phyloP scores from a whole-genome alignment of 2,113 vertebrate genomes.

The Drymodes brunneopygia region DNA sequence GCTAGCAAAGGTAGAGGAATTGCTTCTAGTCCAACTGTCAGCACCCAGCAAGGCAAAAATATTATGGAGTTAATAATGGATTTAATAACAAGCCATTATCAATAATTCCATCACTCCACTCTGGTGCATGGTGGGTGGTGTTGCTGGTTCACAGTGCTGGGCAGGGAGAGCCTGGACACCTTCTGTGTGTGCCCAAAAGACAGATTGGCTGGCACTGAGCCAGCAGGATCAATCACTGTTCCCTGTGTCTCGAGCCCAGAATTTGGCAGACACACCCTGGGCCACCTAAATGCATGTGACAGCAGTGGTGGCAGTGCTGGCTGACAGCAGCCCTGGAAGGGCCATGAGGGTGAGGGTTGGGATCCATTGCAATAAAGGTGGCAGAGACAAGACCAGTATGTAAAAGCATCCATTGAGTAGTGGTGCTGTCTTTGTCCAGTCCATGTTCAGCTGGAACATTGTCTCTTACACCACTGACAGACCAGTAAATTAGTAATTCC shows the following conservation, averaged over 20 bases:
- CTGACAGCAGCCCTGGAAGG: not conserved
- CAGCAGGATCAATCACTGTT: not conserved
- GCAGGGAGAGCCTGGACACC: not conserved
- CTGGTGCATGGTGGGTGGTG: accelerated
- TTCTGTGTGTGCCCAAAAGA: not conserved
- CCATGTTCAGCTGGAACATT: not conserved
- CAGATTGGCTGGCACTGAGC: accelerated
- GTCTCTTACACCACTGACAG: not conserved
- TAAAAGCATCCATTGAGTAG: accelerated
- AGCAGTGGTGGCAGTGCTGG: not conserved
- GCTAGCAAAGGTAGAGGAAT: not conserved
- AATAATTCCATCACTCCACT: not conserved
- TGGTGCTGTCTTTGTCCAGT: not conserved
- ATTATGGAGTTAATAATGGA: not conserved
- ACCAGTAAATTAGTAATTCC: not conserved
- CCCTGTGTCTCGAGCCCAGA: not conserved
- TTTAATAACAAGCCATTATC: not conserved
- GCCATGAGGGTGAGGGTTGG: not conserved
- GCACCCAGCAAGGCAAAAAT: not conserved
- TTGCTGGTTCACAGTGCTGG: accelerated
- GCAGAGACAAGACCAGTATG: not conserved
- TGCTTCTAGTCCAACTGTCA: not conserved
- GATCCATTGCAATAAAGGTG: not conserved
- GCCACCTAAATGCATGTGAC: not conserved
- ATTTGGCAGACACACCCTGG: not conserved